Conservation (phyloP, 2,113 vertebrate genomes). For the Cariama cristata region DNA sequence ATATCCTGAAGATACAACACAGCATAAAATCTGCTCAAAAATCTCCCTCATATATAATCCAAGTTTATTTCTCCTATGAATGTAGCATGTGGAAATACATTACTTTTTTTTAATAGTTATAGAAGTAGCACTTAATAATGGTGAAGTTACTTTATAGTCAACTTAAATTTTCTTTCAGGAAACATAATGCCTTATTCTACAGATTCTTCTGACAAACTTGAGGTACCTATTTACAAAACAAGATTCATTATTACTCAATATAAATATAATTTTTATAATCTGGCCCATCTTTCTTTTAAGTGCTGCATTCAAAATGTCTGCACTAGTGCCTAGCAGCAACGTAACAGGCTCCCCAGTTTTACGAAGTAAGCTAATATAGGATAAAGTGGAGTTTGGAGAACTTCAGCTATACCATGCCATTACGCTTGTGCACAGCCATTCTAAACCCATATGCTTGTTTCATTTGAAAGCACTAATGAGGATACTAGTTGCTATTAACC, state of each 20-base stretch:
- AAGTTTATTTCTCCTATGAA: neutral
- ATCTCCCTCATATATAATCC: neutral
- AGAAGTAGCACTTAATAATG: neutral
- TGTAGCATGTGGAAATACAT: neutral
- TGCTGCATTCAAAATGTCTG: neutral
- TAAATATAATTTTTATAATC: neutral
- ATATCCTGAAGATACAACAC: neutral
- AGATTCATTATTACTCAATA: neutral
- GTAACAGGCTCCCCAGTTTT: neutral
- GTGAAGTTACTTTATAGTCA: neutral
- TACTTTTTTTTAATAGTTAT: neutral
- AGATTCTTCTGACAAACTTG: neutral
- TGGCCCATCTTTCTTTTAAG: neutral
- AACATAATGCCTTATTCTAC: neutral
- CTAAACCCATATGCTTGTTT: neutral
- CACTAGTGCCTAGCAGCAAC: neutral
- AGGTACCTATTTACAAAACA: neutral
- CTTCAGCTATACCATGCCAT: neutral
- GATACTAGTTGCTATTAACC: neutral
- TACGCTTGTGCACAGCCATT: neutral
- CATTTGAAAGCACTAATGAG: neutral
- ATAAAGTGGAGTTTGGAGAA: neutral
- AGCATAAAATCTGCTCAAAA: neutral
- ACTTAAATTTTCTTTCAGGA: neutral
- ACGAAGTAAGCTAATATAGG: neutral